phyloP scores from a whole-genome alignment of 2,888 invertebrate species.

The Tenthredo distinguenda region DNA sequence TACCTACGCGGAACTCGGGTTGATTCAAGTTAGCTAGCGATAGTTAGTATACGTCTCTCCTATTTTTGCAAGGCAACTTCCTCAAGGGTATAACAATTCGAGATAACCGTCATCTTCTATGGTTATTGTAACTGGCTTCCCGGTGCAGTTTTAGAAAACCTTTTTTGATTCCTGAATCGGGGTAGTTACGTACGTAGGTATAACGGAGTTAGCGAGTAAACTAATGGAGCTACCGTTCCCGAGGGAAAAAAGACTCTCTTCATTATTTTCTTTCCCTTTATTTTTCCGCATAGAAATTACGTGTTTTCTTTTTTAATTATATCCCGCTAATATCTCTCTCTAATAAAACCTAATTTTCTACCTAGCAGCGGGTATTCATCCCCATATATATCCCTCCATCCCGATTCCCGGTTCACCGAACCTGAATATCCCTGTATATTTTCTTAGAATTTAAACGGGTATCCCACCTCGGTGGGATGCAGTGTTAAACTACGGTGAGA shows the following conservation, averaged over 20 bases:
- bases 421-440: neutral
- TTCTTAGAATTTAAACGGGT: slow-evolving; percentile 1
- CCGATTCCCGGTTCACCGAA: neutral
- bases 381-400: neutral
- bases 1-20: neutral
- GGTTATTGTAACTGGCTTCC: slow-evolving; percentile 39
- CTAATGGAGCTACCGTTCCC: neutral
- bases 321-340: neutral
- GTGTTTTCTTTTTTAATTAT: neutral
- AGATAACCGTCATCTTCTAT: slow-evolving; percentile 44
- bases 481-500: neutral
- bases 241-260: neutral
- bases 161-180: slow-evolving; percentile 20
- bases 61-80: neutral
- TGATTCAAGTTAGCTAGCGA: neutral
- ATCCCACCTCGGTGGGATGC: neutral
- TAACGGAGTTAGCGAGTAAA: slow-evolving; percentile 13
- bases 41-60: too few species aligned
- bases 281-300: neutral
- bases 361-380: too few species aligned
- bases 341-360: neutral
- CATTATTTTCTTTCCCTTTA: neutral
- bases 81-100: slow-evolving; percentile 40
- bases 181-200: neutral
- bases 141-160: slow-evolving; percentile 4